Conservation (phyloP, 2,113 vertebrate genomes). For the Turnix velox region DNA sequence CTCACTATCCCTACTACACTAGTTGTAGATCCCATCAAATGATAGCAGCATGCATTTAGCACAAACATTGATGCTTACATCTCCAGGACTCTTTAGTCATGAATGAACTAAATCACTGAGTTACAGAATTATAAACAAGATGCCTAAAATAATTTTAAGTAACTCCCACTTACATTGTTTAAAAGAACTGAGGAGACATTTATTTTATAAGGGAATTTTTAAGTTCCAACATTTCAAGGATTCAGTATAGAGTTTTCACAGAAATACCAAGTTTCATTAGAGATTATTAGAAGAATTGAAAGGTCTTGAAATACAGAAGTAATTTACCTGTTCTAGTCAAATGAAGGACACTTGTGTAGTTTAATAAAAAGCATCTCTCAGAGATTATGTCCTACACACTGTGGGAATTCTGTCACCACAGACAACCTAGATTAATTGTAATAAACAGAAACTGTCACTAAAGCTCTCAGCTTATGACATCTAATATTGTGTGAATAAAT, state of each 20-base stretch:
- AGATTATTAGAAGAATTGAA: neutral
- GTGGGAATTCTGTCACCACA: constrained; percentile 51
- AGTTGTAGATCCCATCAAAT: neutral
- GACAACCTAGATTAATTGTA: constrained; percentile 68
- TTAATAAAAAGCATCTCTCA: constrained; percentile 36
- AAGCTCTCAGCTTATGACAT: constrained; percentile 64
- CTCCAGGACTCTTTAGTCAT: neutral
- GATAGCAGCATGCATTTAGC: neutral
- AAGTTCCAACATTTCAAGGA: neutral
- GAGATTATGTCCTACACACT: constrained; percentile 22
- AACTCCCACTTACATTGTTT: neutral
- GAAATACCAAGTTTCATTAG: constrained; percentile 18
- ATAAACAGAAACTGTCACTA: constrained; percentile 73
- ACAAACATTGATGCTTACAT: neutral
- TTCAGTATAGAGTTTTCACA: neutral
- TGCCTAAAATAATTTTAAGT: neutral
- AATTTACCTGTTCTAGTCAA: neutral
- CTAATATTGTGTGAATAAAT: constrained; percentile 75
- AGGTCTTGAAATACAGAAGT: neutral
- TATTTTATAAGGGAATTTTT: neutral
- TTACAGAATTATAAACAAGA: neutral
- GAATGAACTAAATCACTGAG: neutral
- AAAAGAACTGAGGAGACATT: neutral
- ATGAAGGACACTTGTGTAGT: neutral
- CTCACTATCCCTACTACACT: neutral